Evolutionary conservation across 2,113 vertebrate genomes (phyloP), one percentile per base, ranked within the genome.

Genomic region (Apteryx mantelli): DNA sequence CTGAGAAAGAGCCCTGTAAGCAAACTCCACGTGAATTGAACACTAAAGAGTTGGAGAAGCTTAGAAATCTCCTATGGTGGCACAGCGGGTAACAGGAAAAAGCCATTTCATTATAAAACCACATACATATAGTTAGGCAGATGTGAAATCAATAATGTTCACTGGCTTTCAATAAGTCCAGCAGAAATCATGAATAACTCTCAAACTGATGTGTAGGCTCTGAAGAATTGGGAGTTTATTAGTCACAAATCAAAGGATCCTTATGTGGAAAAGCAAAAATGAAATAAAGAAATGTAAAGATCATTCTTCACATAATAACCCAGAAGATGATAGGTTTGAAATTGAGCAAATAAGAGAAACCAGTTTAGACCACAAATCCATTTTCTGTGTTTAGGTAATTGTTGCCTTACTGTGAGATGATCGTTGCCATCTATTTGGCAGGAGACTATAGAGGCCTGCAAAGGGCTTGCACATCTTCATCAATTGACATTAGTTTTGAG

Each of bases 121-220:
- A 46, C 64, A 86, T 42, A 53, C 46, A 68, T 32, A 42, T 1
- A 3, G 18, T 20, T 36, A 76, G 30, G 61, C 73, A 85, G 16
- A 66, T 34, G 34, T 44, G 55, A 83, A 38, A 34, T 46, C 24
- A 65, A 61, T 26, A 85, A 68, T 8, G 28, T 15, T 40, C 0
- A 0, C 9, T 25, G 60, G 13, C 42, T 71, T 93, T 71, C 52
- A 52, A 42, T 18, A 84, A 42, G 50, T 46, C 16, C 38, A 64
- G 8, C 15, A 94, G 80, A 93, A 88, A 95, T 25, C 38, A 70
- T 28, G 68, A 88, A 42, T 68, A 81, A 63, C 5, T 69, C 63
- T 69, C 20, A 81, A 85, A 70, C 0, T 78, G 8, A 17, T 0
- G 0, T 3, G 6, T 56, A 70, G 84, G 21, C 32, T 75, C 36